Evolutionary conservation across 2,797 vertebrate species (phyloP), one percentile per base, ranked within the genome.

Genomic region (Sitta carolinensis): DNA sequence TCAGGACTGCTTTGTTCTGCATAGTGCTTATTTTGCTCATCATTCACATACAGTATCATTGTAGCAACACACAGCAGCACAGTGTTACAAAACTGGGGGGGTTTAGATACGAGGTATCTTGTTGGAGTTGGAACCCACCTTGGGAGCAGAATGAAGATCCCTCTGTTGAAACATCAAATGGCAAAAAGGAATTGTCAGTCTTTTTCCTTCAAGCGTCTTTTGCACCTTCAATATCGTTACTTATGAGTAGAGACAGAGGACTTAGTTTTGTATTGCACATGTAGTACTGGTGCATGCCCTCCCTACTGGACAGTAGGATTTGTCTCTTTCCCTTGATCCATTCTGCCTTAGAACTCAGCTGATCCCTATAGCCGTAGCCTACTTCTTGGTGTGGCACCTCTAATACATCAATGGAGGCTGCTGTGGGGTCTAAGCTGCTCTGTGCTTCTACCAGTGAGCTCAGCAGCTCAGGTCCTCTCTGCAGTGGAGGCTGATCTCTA

Each of bases 181-280:
- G 40, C 32, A 70, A 58, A 66, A 63, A 75, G 38, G 51, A 59
- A 68, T 61, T 84, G 57, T 17, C 15, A 55, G 6, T 54, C 2
- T 57, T 62, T 73, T 86, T 38, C 13, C 26, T 70, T 68, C 29
- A 72, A 78, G 38, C 42, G 36, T 68, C 32, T 64, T 93, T 84
- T 84, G 36, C 43, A 51, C 47, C 42, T 76, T 72, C 32, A 66
- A 54, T 47, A 40, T 68, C n/a, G 78, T 90, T 62, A 61, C 22
- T 79, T 21, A 2, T 27, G 38, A 59, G 19, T 47, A 80, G 58
- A 84, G 43, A 21, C 67, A 75, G 79, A 75, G 48, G 22, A 40
- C 45, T 63, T 62, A 32, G 32, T 61, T 91, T 63, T 3, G 1
- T 47, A 55, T 36, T 0, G 0, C 15, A 51, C 11, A 5, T 66